phyloP scores from a whole-genome alignment of 2,113 vertebrate species.

The Neofelis nebulosa region DNA sequence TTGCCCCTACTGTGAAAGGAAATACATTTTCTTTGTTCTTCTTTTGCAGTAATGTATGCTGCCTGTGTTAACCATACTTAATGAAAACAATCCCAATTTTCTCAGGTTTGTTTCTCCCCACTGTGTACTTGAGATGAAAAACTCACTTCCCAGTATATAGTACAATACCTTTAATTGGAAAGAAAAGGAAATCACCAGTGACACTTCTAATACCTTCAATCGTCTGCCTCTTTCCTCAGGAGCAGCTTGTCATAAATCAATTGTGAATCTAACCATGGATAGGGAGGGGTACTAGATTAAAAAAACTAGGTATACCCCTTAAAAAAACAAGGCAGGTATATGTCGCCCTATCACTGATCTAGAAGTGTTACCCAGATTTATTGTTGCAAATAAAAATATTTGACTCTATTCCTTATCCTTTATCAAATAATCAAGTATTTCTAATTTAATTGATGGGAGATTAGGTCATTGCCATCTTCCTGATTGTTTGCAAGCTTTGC shows the following conservation, averaged over 20 bases:
- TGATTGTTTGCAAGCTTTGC: slow-evolving; percentile 46
- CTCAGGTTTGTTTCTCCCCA: slow-evolving; percentile 75
- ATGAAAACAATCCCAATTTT: slow-evolving; percentile 75
- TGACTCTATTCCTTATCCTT: slow-evolving; percentile 45
- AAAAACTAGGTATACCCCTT: slow-evolving; percentile 14
- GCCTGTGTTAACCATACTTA: slow-evolving; percentile 64
- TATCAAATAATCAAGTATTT: slow-evolving; percentile 56
- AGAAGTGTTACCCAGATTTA: slow-evolving; percentile 53
- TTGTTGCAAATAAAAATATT: slow-evolving; percentile 46
- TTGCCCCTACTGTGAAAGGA: slow-evolving; percentile 7
- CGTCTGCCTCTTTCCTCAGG: neutral
- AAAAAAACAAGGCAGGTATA: slow-evolving; percentile 18
- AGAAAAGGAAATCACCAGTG: slow-evolving; percentile 66
- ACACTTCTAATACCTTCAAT: slow-evolving; percentile 63
- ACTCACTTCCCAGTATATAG: slow-evolving; percentile 50
- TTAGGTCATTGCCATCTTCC: slow-evolving; percentile 26
- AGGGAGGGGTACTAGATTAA: neutral
- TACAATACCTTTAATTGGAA: slow-evolving; percentile 63
- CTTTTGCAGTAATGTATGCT: slow-evolving; percentile 38
- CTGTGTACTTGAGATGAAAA: slow-evolving; percentile 67
- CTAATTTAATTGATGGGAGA: slow-evolving; percentile 38
- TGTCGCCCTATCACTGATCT: slow-evolving; percentile 24
- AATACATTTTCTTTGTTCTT: slow-evolving; percentile 66
- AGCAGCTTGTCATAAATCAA: slow-evolving; percentile 70
- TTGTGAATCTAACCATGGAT: slow-evolving; percentile 66